Evolutionary conservation across 2,888 invertebrate genomes (phyloP).

Genomic region (Phytoseiulus persimilis): DNA sequence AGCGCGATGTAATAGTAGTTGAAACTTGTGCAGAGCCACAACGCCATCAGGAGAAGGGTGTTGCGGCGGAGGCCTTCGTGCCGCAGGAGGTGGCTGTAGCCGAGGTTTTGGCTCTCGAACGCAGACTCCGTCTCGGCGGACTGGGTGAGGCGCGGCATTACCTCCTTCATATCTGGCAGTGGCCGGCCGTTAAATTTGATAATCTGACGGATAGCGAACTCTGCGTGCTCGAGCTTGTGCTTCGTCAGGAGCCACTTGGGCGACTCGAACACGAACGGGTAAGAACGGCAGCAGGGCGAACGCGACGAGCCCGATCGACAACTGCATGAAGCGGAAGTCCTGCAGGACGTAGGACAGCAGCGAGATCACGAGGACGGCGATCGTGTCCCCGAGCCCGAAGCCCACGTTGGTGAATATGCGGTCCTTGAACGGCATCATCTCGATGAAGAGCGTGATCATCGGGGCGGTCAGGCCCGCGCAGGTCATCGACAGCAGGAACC

Average conservation of each 20-base stretch:
- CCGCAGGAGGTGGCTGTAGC: not conserved
- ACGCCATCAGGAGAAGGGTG: not conserved
- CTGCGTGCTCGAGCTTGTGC: not conserved
- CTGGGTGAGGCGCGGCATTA: not conserved
- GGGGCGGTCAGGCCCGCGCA: constrained; percentile 10
- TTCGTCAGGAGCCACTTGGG: not conserved
- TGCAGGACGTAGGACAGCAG: not conserved
- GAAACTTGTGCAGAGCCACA: not conserved
- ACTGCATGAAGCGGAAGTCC: constrained; percentile 10
- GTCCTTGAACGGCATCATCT: constrained; percentile 21
- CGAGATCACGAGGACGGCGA: constrained; percentile 7
- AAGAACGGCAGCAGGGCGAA: not conserved
- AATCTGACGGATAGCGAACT: constrained; percentile 6
- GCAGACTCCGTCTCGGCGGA: not conserved
- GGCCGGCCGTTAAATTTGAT: constrained; percentile 8
- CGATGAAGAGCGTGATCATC: constrained; percentile 17
- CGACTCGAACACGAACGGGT: constrained; percentile 23
- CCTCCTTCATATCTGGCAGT: not conserved
- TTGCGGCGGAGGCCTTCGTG: not conserved
- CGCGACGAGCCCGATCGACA: constrained; percentile 8
- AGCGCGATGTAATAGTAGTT: constrained; percentile 16
- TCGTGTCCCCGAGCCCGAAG: constrained; percentile 6
- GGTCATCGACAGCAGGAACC: constrained; percentile 10
- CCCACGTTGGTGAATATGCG: constrained; percentile 23
- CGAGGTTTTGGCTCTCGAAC: not conserved